Percentiles rank a stretch among this genome's conserved stretches.
phyloP scores from a whole-genome alignment of 1,140 invertebrate genomes.

The Phthorimaea operculella region DNA sequence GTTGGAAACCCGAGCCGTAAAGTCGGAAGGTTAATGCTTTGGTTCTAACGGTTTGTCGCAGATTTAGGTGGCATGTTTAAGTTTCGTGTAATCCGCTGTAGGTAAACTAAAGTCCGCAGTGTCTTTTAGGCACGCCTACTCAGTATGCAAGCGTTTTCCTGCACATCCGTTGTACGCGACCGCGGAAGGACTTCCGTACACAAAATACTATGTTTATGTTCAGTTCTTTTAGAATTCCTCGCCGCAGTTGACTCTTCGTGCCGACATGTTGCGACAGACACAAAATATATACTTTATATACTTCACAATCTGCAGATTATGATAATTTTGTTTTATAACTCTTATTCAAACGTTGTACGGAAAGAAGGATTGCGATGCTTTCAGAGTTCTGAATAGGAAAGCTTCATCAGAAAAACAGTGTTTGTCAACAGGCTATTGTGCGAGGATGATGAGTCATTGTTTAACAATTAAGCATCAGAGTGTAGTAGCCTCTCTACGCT shows the following conservation, averaged over 20 bases:
- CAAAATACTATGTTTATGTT: constrained; percentile 62
- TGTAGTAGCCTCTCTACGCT: not conserved
- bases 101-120: constrained; percentile 58
- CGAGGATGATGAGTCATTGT: too few relatives aligned
- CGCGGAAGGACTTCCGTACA: constrained; percentile 60
- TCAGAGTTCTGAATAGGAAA: too few relatives aligned
- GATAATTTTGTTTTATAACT: constrained; percentile 4
- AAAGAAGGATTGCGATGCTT: not conserved
- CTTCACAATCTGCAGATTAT: constrained; percentile 23
- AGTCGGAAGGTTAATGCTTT: constrained; percentile 34
- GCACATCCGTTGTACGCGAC: constrained; percentile 61
- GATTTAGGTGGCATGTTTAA: constrained; percentile 57
- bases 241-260: constrained; percentile 53
- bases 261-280: constrained; percentile 46
- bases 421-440: too few relatives aligned
- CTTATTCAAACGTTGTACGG: not conserved
- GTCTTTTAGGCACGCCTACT: constrained; percentile 64
- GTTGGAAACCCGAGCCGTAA: constrained; percentile 21
- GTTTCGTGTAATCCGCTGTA: constrained; percentile 59
- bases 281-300: constrained; percentile 39
- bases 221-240: constrained; percentile 61
- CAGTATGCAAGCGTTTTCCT: constrained; percentile 64
- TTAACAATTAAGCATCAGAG: not conserved
- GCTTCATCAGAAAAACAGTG: too few relatives aligned
- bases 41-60: constrained; percentile 42